phyloP scores from a whole-genome alignment of 1,140 invertebrate genomes.

The Plutomurus gul region DNA sequence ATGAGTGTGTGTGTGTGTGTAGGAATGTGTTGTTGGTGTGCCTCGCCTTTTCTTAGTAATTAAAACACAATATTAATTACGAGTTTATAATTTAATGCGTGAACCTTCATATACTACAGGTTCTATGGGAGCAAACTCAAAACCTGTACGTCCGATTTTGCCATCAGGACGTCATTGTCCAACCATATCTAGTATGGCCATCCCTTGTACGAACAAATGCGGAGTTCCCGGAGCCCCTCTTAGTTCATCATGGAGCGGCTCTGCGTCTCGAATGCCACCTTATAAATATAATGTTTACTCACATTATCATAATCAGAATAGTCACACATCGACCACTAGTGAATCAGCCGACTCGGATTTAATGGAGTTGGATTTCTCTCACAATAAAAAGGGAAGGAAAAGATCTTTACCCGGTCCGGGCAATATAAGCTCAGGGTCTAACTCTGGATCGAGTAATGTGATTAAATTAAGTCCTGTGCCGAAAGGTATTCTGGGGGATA shows the following conservation, averaged over 20 bases:
- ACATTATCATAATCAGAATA: not conserved
- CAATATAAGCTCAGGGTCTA: slow-evolving; percentile 30
- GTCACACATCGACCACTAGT: not conserved
- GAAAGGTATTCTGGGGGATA: slow-evolving; percentile 28
- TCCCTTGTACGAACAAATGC: not conserved
- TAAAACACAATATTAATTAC: too few relatives aligned
- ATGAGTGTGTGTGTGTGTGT: too few relatives aligned
- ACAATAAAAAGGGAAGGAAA: slow-evolving; percentile 51
- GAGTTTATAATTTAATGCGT: too few relatives aligned
- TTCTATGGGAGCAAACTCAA: slow-evolving; percentile 14
- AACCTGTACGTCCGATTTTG: not conserved
- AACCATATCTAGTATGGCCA: not conserved
- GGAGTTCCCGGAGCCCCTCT: not conserved
- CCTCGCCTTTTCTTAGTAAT: too few relatives aligned
- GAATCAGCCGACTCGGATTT: slow-evolving; percentile 48
- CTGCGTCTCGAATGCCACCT: slow-evolving; percentile 46
- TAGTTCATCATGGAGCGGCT: slow-evolving; percentile 51
- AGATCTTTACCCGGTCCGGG: slow-evolving; percentile 49
- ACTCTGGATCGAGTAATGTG: slow-evolving; percentile 16
- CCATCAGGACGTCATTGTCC: not conserved
- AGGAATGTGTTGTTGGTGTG: too few relatives aligned
- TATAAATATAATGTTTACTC: slow-evolving; percentile 19
- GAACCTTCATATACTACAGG: too few relatives aligned
- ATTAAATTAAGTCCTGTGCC: slow-evolving; percentile 46
- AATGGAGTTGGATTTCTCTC: slow-evolving; percentile 52